phyloP scores from a whole-genome alignment of 37 sponge, comb jelly and placozoan species.

The Halisarca cf. caerulea region DNA sequence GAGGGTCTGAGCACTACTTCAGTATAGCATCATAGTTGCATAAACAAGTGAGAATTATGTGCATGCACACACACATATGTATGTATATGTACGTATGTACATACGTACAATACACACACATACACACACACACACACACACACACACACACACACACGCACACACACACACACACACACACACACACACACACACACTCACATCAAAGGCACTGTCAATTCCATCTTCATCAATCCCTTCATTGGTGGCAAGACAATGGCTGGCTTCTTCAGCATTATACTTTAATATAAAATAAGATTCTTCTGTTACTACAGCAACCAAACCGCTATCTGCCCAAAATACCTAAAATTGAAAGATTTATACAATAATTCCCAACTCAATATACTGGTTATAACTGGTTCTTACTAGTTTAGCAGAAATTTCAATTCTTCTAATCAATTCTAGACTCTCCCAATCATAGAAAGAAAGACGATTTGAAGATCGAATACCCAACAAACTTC shows the following conservation, averaged over 20 bases:
- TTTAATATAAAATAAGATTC: conserved; percentile 76
- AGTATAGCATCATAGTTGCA: background rate
- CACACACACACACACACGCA: conserved; percentile 61
- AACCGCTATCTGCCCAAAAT: conserved; percentile 89
- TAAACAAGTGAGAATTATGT: background rate
- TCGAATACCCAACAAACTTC: conserved; percentile 79
- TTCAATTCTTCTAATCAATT: conserved; percentile 82
- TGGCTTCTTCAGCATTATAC: conserved; percentile 59
- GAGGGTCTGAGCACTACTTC: too few species aligned
- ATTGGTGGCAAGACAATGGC: conserved; percentile 46
- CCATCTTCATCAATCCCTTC: conserved; percentile 88
- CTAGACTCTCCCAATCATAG: conserved; percentile 89
- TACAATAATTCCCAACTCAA: background rate
- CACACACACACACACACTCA: conserved; percentile 1
- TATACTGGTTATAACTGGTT: background rate
- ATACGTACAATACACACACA: conserved; percentile 30
- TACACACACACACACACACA: conserved; percentile 35
- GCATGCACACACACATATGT: background rate
- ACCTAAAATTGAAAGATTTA: conserved; percentile 46
- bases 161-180: conserved; percentile 24
- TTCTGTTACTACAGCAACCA: conserved; percentile 76
- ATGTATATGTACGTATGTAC: background rate
- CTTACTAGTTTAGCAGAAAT: conserved; percentile 76
- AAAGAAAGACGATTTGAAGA: conserved; percentile 66
- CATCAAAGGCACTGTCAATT: conserved; percentile 85